These are phyloP conservation scores for Gasterosteus nipponicus DNA, from an alignment of 2,113 vertebrate genomes.

Conservation along the genomic window DNA sequence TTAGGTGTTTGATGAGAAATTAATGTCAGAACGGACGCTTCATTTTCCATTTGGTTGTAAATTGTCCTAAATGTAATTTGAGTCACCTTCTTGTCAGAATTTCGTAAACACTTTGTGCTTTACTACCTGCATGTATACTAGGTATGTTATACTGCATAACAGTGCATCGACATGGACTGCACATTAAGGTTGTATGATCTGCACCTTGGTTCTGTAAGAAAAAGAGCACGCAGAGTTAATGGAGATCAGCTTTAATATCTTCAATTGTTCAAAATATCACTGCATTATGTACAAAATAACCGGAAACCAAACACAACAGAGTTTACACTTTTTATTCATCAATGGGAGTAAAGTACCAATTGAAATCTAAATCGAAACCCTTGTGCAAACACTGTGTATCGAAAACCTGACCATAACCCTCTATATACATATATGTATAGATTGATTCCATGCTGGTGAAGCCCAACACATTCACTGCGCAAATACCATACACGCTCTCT, in stretches of 20 bases:
- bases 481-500: slow-evolving; percentile 7
- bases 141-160: not conserved
- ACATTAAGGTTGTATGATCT: not conserved
- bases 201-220: not conserved
- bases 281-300: slow-evolving; percentile 72
- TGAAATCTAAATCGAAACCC: slow-evolving; percentile 18
- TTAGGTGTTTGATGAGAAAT: too few species aligned
- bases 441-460: slow-evolving; percentile 1
- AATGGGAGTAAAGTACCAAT: slow-evolving; percentile 30
- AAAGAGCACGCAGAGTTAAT: slow-evolving; percentile 1
- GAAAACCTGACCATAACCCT: slow-evolving; percentile 61
- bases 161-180: not conserved
- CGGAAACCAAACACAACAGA: slow-evolving; percentile 13
- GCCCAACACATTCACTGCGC: slow-evolving; percentile 37
- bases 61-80: not conserved
- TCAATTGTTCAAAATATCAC: slow-evolving; percentile 47
- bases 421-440: slow-evolving; percentile 46
- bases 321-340: slow-evolving; percentile 40
- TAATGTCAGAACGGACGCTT: too few species aligned
- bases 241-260: slow-evolving; percentile 59
- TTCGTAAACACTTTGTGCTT: not conserved
- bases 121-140: not conserved
- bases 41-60: not conserved
- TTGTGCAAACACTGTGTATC: slow-evolving; percentile 51
- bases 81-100: not conserved